phyloP scores from a whole-genome alignment of 2,113 vertebrate species.

The Petromus typicus region DNA sequence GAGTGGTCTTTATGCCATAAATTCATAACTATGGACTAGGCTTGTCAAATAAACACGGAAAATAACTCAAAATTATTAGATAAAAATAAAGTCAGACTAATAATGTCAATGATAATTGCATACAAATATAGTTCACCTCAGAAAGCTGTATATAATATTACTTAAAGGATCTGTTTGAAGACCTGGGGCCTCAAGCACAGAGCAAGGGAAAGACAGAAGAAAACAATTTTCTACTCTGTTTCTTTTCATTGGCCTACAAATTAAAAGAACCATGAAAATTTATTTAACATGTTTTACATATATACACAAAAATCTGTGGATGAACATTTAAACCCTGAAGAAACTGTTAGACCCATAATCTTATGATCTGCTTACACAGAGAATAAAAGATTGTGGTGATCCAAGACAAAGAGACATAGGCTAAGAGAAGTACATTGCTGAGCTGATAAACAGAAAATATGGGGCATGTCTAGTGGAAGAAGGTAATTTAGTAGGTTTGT shows the following conservation, averaged over 20 bases:
- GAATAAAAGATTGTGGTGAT: not conserved
- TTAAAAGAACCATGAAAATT: not conserved
- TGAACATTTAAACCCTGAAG: not conserved
- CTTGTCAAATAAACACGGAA: not conserved
- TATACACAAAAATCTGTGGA: not conserved
- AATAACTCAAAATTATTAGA: not conserved
- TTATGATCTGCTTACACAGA: not conserved
- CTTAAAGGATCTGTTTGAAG: not conserved
- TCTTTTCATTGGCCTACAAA: not conserved
- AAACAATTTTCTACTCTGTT: accelerated
- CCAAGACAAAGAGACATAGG: too few species aligned
- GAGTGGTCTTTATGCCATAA: not conserved
- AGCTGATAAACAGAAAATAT: not conserved
- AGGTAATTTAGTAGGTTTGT: not conserved
- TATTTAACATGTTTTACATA: not conserved
- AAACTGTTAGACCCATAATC: not conserved
- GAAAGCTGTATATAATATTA: not conserved
- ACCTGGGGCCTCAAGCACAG: not conserved
- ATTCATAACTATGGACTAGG: not conserved
- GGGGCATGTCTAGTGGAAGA: not conserved
- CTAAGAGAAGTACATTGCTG: not conserved
- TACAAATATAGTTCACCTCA: not conserved
- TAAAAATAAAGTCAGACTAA: not conserved
- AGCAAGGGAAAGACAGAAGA: not conserved
- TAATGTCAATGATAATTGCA: not conserved